Evolutionary conservation across 2,113 vertebrate genomes (phyloP).

Genomic region (Halcyon senegalensis): DNA sequence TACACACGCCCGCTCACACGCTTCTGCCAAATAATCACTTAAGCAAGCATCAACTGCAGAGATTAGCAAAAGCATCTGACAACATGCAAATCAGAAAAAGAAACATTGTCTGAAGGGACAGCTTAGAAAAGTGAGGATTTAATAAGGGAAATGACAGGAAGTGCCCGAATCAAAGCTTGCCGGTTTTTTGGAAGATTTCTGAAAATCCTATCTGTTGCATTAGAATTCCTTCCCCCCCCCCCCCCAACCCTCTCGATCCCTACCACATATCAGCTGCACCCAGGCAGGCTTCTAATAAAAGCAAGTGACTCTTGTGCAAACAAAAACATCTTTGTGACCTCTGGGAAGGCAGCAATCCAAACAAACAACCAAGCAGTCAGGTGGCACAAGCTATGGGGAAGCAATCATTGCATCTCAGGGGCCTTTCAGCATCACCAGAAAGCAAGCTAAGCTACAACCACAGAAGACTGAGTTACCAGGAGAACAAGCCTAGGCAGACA

Average conservation of each 20-base stretch:
- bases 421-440: not conserved
- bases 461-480: not conserved
- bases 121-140: conserved; percentile 46
- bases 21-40: conserved; percentile 65
- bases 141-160: conserved; percentile 1
- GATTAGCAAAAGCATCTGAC: conserved; percentile 61
- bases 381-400: conserved; percentile 41
- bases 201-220: conserved; percentile 34
- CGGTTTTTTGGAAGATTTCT: conserved; percentile 3
- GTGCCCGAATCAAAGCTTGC: conserved; percentile 41
- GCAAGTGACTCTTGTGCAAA: conserved; percentile 66
- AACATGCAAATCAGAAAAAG: conserved; percentile 2
- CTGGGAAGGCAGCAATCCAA: conserved; percentile 65
- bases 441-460: not conserved
- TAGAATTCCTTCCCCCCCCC: not conserved
- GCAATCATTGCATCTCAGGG: not conserved
- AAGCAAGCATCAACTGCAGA: conserved; percentile 35
- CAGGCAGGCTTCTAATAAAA: conserved; percentile 75
- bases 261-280: conserved; percentile 69
- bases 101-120: not conserved
- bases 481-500: not conserved
- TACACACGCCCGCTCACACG: not conserved
- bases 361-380: conserved; percentile 62
- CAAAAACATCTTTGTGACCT: conserved; percentile 68
- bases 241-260: not conserved